Conservation (phyloP, 2,113 vertebrate species). For the Phalacrocorax brasilianus region DNA sequence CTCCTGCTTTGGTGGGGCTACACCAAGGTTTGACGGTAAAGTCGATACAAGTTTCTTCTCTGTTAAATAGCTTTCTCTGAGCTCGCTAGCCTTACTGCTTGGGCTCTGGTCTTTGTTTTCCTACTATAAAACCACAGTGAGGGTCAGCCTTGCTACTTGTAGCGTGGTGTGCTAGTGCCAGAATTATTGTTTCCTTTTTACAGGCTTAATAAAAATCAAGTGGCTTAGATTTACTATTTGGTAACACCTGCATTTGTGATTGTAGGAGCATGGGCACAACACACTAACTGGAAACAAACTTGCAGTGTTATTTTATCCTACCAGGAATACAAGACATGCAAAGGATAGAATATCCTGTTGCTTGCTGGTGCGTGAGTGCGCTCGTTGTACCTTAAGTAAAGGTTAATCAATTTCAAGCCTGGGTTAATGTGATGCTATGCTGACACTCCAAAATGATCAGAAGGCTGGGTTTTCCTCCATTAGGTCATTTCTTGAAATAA, state of each 20-base stretch:
- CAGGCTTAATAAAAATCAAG: conserved; percentile 35
- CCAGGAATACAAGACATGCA: not conserved
- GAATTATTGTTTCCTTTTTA: conserved; percentile 35
- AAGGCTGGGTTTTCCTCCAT: not conserved
- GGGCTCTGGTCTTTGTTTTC: not conserved
- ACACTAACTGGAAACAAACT: conserved; percentile 38
- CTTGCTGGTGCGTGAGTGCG: not conserved
- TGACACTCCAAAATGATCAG: not conserved
- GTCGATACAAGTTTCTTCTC: not conserved
- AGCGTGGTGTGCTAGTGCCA: not conserved
- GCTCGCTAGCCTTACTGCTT: not conserved
- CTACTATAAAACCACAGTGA: not conserved
- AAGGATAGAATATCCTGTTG: conserved; percentile 21
- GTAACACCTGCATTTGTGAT: conserved; percentile 1
- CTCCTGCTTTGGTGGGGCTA: not conserved
- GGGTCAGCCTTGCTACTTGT: conserved; percentile 3
- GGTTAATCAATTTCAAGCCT: conserved; percentile 44
- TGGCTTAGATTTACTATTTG: conserved; percentile 1
- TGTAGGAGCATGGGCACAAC: conserved; percentile 14
- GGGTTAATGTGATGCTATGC: conserved; percentile 1
- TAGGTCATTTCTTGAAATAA: conserved; percentile 13
- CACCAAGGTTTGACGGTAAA: not conserved
- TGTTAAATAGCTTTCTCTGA: not conserved
- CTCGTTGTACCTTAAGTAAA: conserved; percentile 16
- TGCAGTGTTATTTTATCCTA: conserved; percentile 26